Evolutionary conservation across 2,888 invertebrate species (phyloP).

Genomic region (Ectemnius continuus): DNA sequence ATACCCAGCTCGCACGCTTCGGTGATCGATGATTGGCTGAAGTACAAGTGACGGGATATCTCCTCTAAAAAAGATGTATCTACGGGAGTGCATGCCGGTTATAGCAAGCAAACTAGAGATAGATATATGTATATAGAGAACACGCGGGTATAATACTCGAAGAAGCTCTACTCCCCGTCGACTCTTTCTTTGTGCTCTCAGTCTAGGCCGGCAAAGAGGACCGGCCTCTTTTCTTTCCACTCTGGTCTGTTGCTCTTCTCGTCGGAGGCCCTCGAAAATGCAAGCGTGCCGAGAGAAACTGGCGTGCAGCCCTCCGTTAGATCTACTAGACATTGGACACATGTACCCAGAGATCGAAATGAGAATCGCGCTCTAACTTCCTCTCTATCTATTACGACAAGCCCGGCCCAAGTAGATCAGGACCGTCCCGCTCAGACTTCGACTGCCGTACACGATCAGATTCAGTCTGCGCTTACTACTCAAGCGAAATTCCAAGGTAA

Average conservation of each 20-base stretch:
- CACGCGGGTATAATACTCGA: constrained; percentile 43
- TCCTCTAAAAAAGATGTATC: constrained; percentile 69
- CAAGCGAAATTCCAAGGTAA: no score
- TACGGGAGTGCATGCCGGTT: constrained; percentile 76
- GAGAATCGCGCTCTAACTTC: no score
- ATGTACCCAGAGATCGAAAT: no score
- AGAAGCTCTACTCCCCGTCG: constrained; percentile 35
- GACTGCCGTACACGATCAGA: no score
- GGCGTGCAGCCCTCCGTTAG: constrained; percentile 8
- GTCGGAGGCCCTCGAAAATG: constrained; percentile 3
- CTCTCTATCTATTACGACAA: no score
- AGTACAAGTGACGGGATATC: constrained; percentile 61
- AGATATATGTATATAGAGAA: constrained; percentile 56
- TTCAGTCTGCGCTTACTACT: no score
- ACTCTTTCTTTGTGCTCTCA: constrained; percentile 7
- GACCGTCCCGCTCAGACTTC: background rate
- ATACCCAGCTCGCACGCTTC: constrained; percentile 36
- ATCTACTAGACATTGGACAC: no score
- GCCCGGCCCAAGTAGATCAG: background rate
- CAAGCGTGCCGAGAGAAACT: constrained; percentile 20
- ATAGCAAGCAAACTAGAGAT: constrained; percentile 72
- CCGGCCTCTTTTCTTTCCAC: constrained; percentile 12
- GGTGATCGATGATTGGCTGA: constrained; percentile 55
- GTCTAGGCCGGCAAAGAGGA: constrained; percentile 40
- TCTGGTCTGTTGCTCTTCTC: no score